A percentile compares a stretch with the other conserved stretches of the same genome.
These are phyloP conservation scores for Paramormyrops hopkinsi DNA, from an alignment of 2,797 vertebrate genomes.

Conservation along the genomic window DNA sequence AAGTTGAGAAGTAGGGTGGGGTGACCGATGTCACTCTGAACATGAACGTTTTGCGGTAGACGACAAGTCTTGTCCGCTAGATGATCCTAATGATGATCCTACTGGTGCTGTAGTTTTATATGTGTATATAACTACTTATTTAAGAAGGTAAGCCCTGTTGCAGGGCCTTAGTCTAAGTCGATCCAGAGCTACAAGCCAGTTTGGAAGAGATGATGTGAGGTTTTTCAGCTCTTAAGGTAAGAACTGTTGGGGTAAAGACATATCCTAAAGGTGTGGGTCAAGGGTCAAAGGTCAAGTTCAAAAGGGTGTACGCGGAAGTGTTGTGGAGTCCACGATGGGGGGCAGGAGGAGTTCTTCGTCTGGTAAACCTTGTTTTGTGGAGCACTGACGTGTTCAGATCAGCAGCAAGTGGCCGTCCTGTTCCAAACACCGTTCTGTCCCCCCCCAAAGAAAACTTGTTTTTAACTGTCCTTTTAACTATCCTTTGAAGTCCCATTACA, in stretches of 20 bases:
- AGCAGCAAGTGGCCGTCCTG: constrained; percentile 35
- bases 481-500: constrained; percentile 42
- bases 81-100: background rate
- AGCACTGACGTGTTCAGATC: constrained; percentile 13
- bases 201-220: background rate
- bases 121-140: background rate
- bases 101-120: constrained; percentile 10
- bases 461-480: constrained; percentile 30
- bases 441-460: background rate
- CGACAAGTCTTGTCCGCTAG: background rate
- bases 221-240: background rate
- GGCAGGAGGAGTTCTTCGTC: background rate
- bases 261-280: constrained; percentile 43
- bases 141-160: background rate
- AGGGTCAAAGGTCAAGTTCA: constrained; percentile 54
- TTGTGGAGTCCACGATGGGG: constrained; percentile 32
- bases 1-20: background rate
- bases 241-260: background rate
- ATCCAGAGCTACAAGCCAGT: background rate
- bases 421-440: constrained; percentile 12
- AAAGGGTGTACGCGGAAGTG: constrained; percentile 51
- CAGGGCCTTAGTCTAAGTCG: background rate
- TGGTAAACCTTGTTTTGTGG: constrained; percentile 4
- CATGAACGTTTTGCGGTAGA: background rate
- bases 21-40: background rate